Conservation (phyloP, 2,888 invertebrate genomes). For the Proisotoma minuta region DNA sequence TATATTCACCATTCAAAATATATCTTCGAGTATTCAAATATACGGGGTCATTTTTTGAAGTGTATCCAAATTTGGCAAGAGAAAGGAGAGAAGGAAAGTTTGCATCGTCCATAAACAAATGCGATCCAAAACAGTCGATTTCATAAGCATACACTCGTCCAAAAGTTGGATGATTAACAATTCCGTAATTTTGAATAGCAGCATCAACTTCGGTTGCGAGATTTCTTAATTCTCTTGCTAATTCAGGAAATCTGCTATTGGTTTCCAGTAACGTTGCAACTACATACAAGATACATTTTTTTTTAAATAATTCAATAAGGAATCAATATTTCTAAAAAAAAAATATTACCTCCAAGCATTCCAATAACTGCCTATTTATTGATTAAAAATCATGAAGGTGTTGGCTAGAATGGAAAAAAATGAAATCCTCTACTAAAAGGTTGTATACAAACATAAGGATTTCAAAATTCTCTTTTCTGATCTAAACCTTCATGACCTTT, state of each 20-base stretch:
- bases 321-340: too few species aligned
- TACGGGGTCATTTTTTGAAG: constrained; percentile 27
- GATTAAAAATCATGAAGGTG: too few species aligned
- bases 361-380: too few species aligned
- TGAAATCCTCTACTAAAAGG: too few species aligned
- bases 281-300: too few species aligned
- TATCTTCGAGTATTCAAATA: constrained; percentile 42
- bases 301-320: too few species aligned
- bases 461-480: too few species aligned
- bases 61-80: constrained; percentile 39
- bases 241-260: constrained; percentile 15
- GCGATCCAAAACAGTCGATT: constrained; percentile 43
- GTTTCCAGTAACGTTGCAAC: constrained; percentile 29
- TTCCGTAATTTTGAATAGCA: constrained; percentile 27
- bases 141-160: constrained; percentile 43
- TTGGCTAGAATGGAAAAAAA: too few species aligned
- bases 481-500: too few species aligned
- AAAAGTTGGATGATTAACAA: constrained; percentile 42
- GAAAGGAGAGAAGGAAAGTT: constrained; percentile 42
- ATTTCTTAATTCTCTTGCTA: constrained; percentile 25
- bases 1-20: constrained; percentile 35
- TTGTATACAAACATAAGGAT: too few species aligned
- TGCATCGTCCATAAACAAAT: constrained; percentile 44
- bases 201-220: constrained; percentile 32
- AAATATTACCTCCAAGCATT: too few species aligned